These are phyloP conservation scores for Sminthopsis crassicaudata DNA, from an alignment of 2,113 vertebrate species.

Conservation along the genomic window DNA sequence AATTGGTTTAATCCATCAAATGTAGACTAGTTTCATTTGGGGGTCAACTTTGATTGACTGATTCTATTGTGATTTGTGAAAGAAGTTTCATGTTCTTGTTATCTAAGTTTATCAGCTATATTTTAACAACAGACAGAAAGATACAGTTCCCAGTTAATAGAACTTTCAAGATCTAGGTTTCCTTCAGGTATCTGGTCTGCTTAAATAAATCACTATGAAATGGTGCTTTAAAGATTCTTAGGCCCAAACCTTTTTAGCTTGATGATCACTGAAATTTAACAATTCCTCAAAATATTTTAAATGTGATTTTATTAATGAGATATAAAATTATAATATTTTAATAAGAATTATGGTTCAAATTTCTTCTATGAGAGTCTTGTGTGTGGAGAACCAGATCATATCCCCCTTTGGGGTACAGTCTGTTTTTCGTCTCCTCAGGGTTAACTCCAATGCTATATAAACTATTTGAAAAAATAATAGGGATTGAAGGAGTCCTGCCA, in stretches of 20 bases:
- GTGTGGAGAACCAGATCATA: too few relatives aligned
- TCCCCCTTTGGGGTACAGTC: too few relatives aligned
- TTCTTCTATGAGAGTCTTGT: too few relatives aligned
- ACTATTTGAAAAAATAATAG: too few relatives aligned
- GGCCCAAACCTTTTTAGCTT: background rate
- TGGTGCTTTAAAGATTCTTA: constrained; percentile 55
- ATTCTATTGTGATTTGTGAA: constrained; percentile 64
- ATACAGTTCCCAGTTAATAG: constrained; percentile 52
- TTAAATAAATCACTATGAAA: constrained; percentile 52
- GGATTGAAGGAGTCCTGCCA: too few relatives aligned
- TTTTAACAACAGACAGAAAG: constrained; percentile 52
- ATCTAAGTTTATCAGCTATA: constrained; percentile 59
- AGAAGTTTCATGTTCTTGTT: constrained; percentile 63
- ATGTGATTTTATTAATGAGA: background rate
- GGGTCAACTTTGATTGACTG: constrained; percentile 8
- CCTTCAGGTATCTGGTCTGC: constrained; percentile 46
- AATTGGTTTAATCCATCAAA: constrained; percentile 62
- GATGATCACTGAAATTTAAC: background rate
- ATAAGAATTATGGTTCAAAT: background rate
- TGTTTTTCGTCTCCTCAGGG: too few relatives aligned
- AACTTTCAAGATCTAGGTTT: constrained; percentile 28
- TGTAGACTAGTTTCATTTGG: constrained; percentile 45
- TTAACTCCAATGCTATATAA: too few relatives aligned
- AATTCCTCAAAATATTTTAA: constrained; percentile 5
- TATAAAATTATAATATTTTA: background rate